A percentile compares a stretch with the other conserved stretches of the same genome.
phyloP scores from a whole-genome alignment of 2,888 invertebrate genomes.

The Deroplatys truncata region DNA sequence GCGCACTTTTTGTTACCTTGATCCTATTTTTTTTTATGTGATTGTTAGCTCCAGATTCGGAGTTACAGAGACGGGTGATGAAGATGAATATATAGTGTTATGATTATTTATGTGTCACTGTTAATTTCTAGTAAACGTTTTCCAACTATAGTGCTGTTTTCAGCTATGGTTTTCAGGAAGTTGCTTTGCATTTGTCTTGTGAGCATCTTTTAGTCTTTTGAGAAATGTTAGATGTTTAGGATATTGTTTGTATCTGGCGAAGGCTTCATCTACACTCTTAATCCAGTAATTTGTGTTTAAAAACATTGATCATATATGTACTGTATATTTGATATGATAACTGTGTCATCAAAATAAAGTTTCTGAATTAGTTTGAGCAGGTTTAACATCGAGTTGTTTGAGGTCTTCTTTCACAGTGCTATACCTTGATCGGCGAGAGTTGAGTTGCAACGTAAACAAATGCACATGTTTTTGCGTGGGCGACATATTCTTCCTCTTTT shows the following conservation, averaged over 20 bases:
- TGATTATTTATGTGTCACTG: not conserved
- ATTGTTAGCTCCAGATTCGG: not conserved
- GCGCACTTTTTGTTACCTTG: conserved; percentile 3
- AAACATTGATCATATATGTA: too few species aligned
- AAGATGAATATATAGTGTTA: not conserved
- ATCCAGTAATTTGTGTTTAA: too few species aligned
- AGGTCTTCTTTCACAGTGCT: too few species aligned
- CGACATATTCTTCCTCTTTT: too few species aligned
- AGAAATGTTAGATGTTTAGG: not conserved
- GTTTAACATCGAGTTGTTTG: too few species aligned
- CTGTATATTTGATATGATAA: too few species aligned
- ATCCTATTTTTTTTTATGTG: not conserved
- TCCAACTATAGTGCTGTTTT: not conserved
- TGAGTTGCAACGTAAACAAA: too few species aligned
- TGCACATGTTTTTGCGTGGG: too few species aligned
- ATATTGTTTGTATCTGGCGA: not conserved
- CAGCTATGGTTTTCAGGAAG: not conserved
- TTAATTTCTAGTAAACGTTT: not conserved
- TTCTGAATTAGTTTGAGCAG: too few species aligned
- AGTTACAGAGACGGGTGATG: not conserved
- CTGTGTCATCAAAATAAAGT: too few species aligned
- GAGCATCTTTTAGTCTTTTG: not conserved
- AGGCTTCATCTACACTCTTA: not conserved
- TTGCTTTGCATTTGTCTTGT: not conserved
- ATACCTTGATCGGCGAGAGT: too few species aligned